A percentile compares a stretch with the other conserved stretches of the same genome.
These are phyloP conservation scores for Platalea minor DNA, from an alignment of 2,797 vertebrate species.

Conservation along the genomic window DNA sequence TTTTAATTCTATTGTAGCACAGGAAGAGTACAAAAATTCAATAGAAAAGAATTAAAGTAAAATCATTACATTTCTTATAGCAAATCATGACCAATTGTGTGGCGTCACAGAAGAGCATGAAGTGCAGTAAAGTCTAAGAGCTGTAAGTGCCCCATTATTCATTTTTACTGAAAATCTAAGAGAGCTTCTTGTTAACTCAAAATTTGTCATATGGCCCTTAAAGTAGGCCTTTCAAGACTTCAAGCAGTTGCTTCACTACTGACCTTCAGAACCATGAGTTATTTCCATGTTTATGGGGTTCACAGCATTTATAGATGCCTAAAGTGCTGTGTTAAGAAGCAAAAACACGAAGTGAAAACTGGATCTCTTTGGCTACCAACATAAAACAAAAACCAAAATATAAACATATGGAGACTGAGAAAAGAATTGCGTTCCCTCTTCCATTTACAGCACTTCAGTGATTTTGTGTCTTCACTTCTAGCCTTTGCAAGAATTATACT, in stretches of 20 bases:
- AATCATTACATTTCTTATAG: constrained; percentile 15
- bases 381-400: not conserved
- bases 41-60: constrained; percentile 35
- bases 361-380: not conserved
- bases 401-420: not conserved
- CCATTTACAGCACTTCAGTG: not conserved
- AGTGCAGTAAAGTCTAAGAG: constrained; percentile 9
- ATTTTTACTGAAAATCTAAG: constrained; percentile 35
- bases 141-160: constrained; percentile 16
- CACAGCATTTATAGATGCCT: not conserved
- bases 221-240: not conserved
- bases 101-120: constrained; percentile 9
- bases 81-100: constrained; percentile 19
- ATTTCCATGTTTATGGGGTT: not conserved
- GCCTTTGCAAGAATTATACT: not conserved
- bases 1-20: not conserved
- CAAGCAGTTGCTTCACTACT: not conserved
- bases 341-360: not conserved
- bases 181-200: constrained; percentile 6
- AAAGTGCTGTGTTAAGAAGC: not conserved
- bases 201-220: not conserved
- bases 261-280: not conserved
- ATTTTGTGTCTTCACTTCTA: not conserved
- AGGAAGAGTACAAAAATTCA: constrained; percentile 5
- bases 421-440: not conserved